Conservation (phyloP, 1,140 invertebrate genomes). For the Drusus annulatus region DNA sequence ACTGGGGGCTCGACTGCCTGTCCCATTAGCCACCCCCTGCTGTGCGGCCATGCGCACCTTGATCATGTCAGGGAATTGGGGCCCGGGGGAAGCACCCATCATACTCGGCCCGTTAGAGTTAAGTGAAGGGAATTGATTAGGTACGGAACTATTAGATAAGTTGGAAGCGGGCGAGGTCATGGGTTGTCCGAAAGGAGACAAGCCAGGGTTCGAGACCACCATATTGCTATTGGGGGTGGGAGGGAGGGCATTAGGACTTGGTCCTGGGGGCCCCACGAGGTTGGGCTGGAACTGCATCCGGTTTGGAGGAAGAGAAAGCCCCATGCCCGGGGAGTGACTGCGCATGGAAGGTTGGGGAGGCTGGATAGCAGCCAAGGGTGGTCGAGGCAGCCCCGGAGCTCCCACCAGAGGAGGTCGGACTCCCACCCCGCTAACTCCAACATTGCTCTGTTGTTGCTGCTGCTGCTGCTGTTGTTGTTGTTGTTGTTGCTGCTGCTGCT, state of each 20-base stretch:
- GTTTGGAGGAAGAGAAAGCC: constrained; percentile 71
- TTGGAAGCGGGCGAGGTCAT: constrained; percentile 70
- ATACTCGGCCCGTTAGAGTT: constrained; percentile 72
- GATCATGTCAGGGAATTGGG: constrained; percentile 72
- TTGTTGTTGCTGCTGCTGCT: constrained; percentile 64
- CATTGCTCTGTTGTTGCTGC: constrained; percentile 69
- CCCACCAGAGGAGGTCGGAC: constrained; percentile 62
- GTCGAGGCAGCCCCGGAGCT: constrained; percentile 58
- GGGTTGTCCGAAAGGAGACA: constrained; percentile 76
- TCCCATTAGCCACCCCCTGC: constrained; percentile 49
- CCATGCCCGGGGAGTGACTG: constrained; percentile 78
- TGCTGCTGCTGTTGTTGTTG: constrained; percentile 65
- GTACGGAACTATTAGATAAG: constrained; percentile 70
- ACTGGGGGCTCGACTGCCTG: constrained; percentile 60
- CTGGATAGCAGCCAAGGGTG: constrained; percentile 60
- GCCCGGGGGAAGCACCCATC: constrained; percentile 70
- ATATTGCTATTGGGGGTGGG: constrained; percentile 73
- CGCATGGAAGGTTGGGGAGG: constrained; percentile 71
- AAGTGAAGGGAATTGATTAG: constrained; percentile 70
- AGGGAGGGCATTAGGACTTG: constrained; percentile 77
- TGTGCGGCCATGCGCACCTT: constrained; percentile 67
- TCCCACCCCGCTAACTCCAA: constrained; percentile 61
- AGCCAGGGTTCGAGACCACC: constrained; percentile 74
- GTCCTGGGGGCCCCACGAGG: constrained; percentile 77
- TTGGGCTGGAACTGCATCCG: constrained; percentile 74